A percentile compares a stretch with the other conserved stretches of the same genome.
phyloP scores from a whole-genome alignment of 2,113 vertebrate genomes.

The Bubo bubo region DNA sequence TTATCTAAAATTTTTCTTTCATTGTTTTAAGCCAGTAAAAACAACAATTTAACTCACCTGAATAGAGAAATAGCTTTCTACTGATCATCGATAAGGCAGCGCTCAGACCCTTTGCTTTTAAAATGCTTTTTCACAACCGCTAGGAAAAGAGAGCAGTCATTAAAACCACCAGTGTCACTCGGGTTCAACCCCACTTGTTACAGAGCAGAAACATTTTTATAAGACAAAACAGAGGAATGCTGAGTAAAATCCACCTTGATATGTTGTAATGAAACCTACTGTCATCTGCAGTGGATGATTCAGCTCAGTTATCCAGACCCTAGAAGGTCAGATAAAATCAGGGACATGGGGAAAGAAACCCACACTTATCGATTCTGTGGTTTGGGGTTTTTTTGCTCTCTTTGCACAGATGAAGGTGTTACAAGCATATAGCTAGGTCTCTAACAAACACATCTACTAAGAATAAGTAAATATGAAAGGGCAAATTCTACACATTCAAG shows the following conservation, averaged over 20 bases:
- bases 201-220: background rate
- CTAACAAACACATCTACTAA: background rate
- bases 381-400: rapidly evolving
- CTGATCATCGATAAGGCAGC: background rate
- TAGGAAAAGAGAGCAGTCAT: background rate
- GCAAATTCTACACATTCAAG: background rate
- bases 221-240: background rate
- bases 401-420: background rate
- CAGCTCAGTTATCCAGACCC: rapidly evolving
- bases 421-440: background rate
- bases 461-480: background rate
- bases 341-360: background rate
- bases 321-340: background rate
- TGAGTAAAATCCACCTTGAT: background rate
- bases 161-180: background rate
- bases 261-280: background rate
- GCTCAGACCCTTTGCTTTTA: background rate
- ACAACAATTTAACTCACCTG: background rate
- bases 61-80: background rate
- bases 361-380: rapidly evolving
- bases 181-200: background rate
- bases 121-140: background rate
- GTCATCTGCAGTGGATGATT: background rate
- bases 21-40: background rate
- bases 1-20: background rate